Conservation (phyloP, 2,888 invertebrate species). For the Cheiracanthium punctorium region DNA sequence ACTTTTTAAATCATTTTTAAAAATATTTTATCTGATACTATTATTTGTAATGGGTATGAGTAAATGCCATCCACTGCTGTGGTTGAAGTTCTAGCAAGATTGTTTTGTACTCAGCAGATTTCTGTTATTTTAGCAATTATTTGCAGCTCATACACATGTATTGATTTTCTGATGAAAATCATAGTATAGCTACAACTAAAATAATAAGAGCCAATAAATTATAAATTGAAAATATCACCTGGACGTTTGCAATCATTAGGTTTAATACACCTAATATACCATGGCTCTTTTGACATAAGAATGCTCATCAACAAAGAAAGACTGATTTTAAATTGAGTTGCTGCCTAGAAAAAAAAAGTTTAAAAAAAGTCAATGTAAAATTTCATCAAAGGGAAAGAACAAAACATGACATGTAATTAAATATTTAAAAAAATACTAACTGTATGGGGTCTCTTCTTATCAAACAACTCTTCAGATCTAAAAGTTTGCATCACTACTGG, state of each 20-base stretch:
- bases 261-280: constrained; percentile 94
- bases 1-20: no score
- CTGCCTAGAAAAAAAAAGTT: constrained; percentile 78
- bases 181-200: background rate
- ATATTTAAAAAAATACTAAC: constrained; percentile 72
- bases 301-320: constrained; percentile 91
- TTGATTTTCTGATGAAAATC: no score
- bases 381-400: no score
- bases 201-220: background rate
- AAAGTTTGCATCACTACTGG: constrained; percentile 79
- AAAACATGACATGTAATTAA: no score
- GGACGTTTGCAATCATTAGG: constrained; percentile 90
- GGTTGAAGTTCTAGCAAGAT: no score
- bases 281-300: constrained; percentile 93
- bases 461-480: constrained; percentile 74
- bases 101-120: no score
- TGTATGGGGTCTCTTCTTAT: constrained; percentile 87
- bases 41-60: no score
- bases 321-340: constrained; percentile 92
- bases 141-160: no score
- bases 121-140: no score
- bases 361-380: constrained; percentile 12
- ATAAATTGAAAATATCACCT: constrained; percentile 73
- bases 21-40: no score
- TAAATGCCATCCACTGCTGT: no score